These are phyloP conservation scores for Automeris io DNA, from an alignment of 2,888 invertebrate genomes.

Conservation along the genomic window DNA sequence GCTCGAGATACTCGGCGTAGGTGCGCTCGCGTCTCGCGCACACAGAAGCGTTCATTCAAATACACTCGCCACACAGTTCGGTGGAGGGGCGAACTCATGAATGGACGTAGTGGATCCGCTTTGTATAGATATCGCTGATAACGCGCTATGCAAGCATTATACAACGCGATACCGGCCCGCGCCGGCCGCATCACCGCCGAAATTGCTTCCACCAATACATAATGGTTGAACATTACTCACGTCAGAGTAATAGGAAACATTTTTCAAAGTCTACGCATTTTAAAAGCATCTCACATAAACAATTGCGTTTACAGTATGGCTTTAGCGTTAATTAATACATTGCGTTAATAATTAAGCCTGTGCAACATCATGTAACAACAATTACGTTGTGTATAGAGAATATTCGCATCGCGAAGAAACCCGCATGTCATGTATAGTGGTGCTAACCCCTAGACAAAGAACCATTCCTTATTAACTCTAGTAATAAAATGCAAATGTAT, in stretches of 20 bases:
- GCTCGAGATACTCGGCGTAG: slow-evolving; percentile 23
- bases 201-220: slow-evolving; percentile 25
- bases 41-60: slow-evolving; percentile 60
- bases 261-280: slow-evolving; percentile 19
- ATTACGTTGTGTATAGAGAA: no score
- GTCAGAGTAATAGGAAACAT: slow-evolving; percentile 30
- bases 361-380: no score
- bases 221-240: slow-evolving; percentile 23
- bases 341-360: not conserved
- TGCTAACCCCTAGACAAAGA: no score
- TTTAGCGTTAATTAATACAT: slow-evolving; percentile 1
- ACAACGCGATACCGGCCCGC: slow-evolving; percentile 38
- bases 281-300: slow-evolving; percentile 28
- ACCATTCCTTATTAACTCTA: no score
- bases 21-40: slow-evolving; percentile 61
- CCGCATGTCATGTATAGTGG: no score
- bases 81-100: slow-evolving; percentile 67
- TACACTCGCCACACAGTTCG: slow-evolving; percentile 18
- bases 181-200: slow-evolving; percentile 22
- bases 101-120: slow-evolving; percentile 69
- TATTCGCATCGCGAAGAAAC: no score
- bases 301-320: slow-evolving; percentile 19
- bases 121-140: slow-evolving; percentile 68
- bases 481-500: no score
- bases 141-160: slow-evolving; percentile 53